Base-by-base conservation (phyloP, 2,888 invertebrate genomes). In the Hoplodrina blanda region DNA sequence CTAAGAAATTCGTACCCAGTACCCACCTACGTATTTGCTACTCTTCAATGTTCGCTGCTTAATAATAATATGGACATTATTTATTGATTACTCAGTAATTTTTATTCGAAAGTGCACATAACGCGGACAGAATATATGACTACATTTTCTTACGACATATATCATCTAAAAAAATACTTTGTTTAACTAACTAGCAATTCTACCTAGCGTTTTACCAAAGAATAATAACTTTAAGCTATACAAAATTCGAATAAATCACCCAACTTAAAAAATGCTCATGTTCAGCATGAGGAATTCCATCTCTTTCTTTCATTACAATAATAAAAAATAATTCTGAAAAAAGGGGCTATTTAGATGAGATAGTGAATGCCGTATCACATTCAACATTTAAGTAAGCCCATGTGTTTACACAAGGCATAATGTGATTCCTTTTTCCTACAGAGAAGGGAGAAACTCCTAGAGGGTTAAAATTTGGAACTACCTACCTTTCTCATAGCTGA, bases 401-500 rank as follows among this genome's bases (percentile, higher is more conserved):
- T 13, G 41, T 37, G 10, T 0, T 8, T 33, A 33, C 33, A 1
- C 4, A 41, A 8, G 8, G 2, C 8, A 41, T 41, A 1, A 41
- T 41, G 41, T 13, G 11, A 8, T 25, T 13, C 1, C 25, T 17
- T 52, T 4, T 6, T 30, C 17, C 13, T 13, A 17, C 0, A 37
- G 10, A 19, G 2, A 46, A 2, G 46, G 6, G 13, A 41, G 13
- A 13, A 11, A 41, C 41, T 41, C 7, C 33, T 41, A 10, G 13
- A 41, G 10, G 8, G 11, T 41, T 41, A 41, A 41, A 4, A 46
- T 6, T 46, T 5, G 4, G 5, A 46, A 46, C 0, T 17, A 46
- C 89, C 95, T 96, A 99, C 99, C 99, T 98, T 99, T 99, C 96
- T 99, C 99, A 94, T 98, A 98, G 96, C 98, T 98, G 95, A 99